These are phyloP conservation scores for Sorex araneus DNA, from an alignment of 2,113 vertebrate genomes.

Conservation along the genomic window DNA sequence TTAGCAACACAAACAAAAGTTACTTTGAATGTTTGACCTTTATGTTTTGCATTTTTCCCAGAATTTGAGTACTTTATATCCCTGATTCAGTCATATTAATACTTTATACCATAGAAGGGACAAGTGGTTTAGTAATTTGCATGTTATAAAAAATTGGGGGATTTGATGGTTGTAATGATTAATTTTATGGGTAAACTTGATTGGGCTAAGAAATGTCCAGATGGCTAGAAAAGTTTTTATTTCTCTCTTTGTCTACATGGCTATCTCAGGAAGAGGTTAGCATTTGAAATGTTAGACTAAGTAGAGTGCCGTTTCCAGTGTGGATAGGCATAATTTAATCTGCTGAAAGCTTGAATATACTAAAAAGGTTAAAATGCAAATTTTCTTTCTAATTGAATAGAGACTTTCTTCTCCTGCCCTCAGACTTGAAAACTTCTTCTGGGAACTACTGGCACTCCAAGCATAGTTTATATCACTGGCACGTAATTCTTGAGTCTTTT, in stretches of 20 bases:
- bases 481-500: neutral
- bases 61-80: constrained; percentile 16
- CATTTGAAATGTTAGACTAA: neutral
- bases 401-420: neutral
- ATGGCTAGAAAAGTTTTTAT: neutral
- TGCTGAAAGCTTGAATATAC: neutral
- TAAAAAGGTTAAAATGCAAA: neutral
- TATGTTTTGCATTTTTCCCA: neutral
- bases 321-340: neutral
- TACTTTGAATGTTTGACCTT: neutral
- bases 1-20: neutral
- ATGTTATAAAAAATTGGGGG: neutral
- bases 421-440: neutral
- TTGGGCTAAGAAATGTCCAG: neutral
- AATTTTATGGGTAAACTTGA: neutral
- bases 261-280: neutral
- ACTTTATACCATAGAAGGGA: neutral
- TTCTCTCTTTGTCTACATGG: neutral
- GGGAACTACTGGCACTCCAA: neutral
- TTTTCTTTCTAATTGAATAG: neutral
- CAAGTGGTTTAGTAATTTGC: neutral
- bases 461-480: neutral
- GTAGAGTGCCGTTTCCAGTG: neutral
- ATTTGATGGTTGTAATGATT: neutral
- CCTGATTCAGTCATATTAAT: neutral